phyloP scores from a whole-genome alignment of 2,888 invertebrate species.

The Euplagia quadripunctaria region DNA sequence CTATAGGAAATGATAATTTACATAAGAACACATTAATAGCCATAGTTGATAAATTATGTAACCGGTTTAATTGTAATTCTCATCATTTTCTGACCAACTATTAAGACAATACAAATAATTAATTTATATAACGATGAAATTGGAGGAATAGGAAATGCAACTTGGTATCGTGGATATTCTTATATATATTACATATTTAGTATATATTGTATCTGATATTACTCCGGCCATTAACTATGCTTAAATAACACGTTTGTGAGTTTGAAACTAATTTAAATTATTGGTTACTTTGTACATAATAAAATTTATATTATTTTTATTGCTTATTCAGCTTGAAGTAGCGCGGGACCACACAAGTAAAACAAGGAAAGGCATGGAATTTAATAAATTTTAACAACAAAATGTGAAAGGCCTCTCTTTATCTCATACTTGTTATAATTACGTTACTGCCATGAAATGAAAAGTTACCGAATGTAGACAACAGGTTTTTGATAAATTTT shows the following conservation, averaged over 20 bases:
- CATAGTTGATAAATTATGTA: neutral
- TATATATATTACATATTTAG: neutral
- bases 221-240: neutral
- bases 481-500: neutral
- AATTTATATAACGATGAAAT: neutral
- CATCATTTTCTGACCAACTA: neutral
- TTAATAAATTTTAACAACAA: slow-evolving; percentile 22
- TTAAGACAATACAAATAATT: neutral
- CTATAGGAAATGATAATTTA: neutral
- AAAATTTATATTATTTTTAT: slow-evolving; percentile 4
- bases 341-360: slow-evolving; percentile 40
- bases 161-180: neutral
- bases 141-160: no score
- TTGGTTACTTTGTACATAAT: neutral
- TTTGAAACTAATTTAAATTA: slow-evolving; percentile 4
- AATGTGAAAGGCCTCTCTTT: slow-evolving; percentile 44
- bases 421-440: slow-evolving; percentile 9
- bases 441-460: neutral
- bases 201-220: neutral
- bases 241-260: no score
- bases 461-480: neutral
- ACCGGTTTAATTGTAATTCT: neutral
- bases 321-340: slow-evolving; percentile 25
- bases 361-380: slow-evolving; percentile 18
- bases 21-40: neutral